phyloP scores from a whole-genome alignment of 2,113 vertebrate genomes.

The Ammodytes marinus region DNA sequence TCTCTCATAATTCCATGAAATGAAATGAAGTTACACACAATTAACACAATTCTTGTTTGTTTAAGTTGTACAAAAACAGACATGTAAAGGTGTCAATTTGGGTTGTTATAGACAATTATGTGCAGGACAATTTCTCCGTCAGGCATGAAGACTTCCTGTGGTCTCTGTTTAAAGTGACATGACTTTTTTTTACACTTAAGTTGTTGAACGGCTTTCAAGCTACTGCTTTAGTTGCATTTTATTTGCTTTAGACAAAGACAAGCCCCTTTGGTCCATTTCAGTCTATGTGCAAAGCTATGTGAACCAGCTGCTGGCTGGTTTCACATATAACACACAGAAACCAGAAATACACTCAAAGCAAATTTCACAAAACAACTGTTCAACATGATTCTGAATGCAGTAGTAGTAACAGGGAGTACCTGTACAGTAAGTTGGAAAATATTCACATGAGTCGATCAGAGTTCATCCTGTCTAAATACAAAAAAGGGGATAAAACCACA shows the following conservation, averaged over 20 bases:
- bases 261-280: not conserved
- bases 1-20: not conserved
- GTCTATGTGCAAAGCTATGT: not conserved
- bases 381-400: not conserved
- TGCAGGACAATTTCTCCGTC: not conserved
- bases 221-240: not conserved
- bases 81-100: not conserved
- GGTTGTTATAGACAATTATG: not conserved
- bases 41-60: not conserved
- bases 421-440: not conserved
- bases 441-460: not conserved
- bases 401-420: not conserved
- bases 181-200: not conserved
- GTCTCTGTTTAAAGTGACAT: not conserved
- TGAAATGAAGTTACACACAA: not conserved
- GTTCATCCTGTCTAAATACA: constrained; percentile 1
- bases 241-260: too few species aligned
- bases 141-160: not conserved
- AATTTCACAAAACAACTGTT: not conserved
- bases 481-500: not conserved
- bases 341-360: not conserved
- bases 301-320: not conserved
- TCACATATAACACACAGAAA: not conserved
- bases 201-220: not conserved
- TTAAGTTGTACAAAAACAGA: not conserved